phyloP scores from a whole-genome alignment of 2,113 vertebrate genomes.

The Albula goreensis region DNA sequence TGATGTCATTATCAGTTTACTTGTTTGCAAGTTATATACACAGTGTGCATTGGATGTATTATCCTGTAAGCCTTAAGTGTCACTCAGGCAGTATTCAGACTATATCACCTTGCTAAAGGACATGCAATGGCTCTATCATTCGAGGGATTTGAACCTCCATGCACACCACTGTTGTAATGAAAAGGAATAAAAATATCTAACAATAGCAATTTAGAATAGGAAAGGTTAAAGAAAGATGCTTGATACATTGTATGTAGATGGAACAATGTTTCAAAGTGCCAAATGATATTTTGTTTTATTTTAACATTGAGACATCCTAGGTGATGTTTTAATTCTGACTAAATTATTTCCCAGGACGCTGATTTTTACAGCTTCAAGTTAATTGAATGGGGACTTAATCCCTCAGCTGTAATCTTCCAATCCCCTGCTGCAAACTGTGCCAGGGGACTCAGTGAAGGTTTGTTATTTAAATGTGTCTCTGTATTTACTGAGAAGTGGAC shows the following conservation, averaged over 20 bases:
- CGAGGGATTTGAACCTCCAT: neutral
- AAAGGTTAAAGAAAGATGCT: neutral
- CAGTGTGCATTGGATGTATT: neutral
- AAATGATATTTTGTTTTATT: neutral
- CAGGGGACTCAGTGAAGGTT: slow-evolving; percentile 44
- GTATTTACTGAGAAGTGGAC: slow-evolving; percentile 59
- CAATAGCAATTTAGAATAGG: too few species aligned
- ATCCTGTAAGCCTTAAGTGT: neutral
- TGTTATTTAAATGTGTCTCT: slow-evolving; percentile 68
- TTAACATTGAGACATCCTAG: slow-evolving; percentile 52
- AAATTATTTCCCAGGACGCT: slow-evolving; percentile 68
- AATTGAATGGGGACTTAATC: slow-evolving; percentile 70
- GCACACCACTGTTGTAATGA: neutral
- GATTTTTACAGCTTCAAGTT: slow-evolving; percentile 49
- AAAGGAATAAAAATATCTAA: too few species aligned
- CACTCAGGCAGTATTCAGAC: neutral
- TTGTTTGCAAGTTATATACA: too few species aligned
- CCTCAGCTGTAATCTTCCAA: slow-evolving; percentile 23
- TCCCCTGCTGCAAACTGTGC: slow-evolving; percentile 52
- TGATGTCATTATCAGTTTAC: neutral
- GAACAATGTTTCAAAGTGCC: neutral
- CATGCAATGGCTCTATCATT: neutral
- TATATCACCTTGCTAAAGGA: neutral
- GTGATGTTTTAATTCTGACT: slow-evolving; percentile 72
- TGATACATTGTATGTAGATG: neutral